Conservation (phyloP, 1,140 invertebrate species). For the Thaumatotibia leucotreta region DNA sequence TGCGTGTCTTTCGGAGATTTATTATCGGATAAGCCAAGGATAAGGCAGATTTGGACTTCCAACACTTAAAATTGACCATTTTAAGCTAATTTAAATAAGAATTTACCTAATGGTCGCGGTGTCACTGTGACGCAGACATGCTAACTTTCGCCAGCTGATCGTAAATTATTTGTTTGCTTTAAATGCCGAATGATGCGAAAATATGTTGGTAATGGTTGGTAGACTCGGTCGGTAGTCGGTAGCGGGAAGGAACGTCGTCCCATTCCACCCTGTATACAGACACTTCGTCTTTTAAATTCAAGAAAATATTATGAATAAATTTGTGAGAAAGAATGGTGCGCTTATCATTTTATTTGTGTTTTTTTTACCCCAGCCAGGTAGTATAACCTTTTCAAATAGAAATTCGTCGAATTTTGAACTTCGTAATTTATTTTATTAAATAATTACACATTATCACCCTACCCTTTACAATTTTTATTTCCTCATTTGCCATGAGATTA, state of each 20-base stretch:
- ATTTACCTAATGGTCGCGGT: not conserved
- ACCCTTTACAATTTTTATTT: too few relatives aligned
- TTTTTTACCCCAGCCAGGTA: too few relatives aligned
- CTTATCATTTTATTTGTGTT: too few relatives aligned
- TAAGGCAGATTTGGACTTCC: slow-evolving; percentile 3
- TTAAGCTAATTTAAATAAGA: slow-evolving; percentile 5
- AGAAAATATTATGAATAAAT: too few relatives aligned
- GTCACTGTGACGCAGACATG: not conserved
- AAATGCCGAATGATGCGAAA: not conserved
- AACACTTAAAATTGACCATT: slow-evolving; percentile 10
- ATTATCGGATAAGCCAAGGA: slow-evolving; percentile 4
- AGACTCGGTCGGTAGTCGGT: too few relatives aligned
- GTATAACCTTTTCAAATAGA: too few relatives aligned
- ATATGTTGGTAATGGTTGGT: not conserved
- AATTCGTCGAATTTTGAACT: too few relatives aligned
- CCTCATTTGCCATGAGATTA: too few relatives aligned
- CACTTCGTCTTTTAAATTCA: not conserved
- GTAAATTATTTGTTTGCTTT: not conserved
- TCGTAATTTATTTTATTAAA: too few relatives aligned
- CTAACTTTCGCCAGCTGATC: not conserved
- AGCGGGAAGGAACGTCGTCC: too few relatives aligned
- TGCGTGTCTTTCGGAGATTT: slow-evolving; percentile 4
- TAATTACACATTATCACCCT: too few relatives aligned
- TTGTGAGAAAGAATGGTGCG: too few relatives aligned
- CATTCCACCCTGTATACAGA: not conserved